phyloP scores from a whole-genome alignment of 2,888 invertebrate species.

The Lacanobia oleracea region DNA sequence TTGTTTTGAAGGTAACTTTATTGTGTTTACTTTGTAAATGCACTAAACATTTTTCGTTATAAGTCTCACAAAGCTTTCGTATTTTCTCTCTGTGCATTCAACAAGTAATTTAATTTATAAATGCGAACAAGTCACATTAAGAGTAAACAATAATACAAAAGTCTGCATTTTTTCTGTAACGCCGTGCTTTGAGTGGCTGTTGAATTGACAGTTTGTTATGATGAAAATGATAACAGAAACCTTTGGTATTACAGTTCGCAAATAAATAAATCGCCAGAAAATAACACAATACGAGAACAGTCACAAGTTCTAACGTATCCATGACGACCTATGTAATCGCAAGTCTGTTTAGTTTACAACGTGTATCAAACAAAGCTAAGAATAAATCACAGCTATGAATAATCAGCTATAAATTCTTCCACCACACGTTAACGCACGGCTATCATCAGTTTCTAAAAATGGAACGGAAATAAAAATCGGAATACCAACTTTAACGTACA shows the following conservation, averaged over 20 bases:
- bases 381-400: constrained; percentile 59
- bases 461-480: constrained; percentile 53
- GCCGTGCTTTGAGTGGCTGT: background rate
- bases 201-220: constrained; percentile 4
- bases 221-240: background rate
- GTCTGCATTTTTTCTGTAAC: background rate
- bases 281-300: constrained; percentile 28
- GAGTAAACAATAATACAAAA: background rate
- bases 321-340: constrained; percentile 28
- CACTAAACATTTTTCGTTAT: constrained; percentile 13
- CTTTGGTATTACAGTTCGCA: constrained; percentile 12
- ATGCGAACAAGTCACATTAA: background rate
- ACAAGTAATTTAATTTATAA: constrained; percentile 19
- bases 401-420: constrained; percentile 57
- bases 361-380: constrained; percentile 46
- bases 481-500: constrained; percentile 45
- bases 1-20: constrained; percentile 22
- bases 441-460: constrained; percentile 48
- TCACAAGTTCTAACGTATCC: constrained; percentile 21
- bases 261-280: constrained; percentile 37
- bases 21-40: constrained; percentile 28
- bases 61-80: background rate
- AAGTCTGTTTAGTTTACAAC: constrained; percentile 34
- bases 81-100: background rate
- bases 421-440: constrained; percentile 33